Base-by-base conservation (phyloP, 2,113 vertebrate species). In the Larimichthys polyactis region DNA sequence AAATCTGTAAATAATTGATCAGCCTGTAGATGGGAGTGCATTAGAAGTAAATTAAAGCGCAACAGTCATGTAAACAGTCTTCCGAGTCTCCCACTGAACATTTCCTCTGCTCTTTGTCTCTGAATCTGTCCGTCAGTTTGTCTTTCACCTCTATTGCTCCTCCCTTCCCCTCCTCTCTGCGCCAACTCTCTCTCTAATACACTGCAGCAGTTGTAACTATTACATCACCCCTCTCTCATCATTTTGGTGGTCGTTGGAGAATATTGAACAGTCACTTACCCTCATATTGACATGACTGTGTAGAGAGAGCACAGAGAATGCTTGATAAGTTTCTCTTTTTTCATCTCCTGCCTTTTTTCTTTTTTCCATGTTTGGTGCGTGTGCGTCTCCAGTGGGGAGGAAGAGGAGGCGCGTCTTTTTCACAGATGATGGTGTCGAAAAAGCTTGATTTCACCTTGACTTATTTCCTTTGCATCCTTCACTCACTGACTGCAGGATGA, bases 261-360 rank as follows among this genome's bases (percentile, higher is more conserved):
- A 90, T 90, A 90, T 88, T 90, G 90, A 94, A 80, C 83, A 90
- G 87, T 87, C 89, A 90, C 84, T 93, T 92, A 89, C 71, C 90
- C 89, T 79, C 82, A 69, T 85, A 89, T 86, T 91, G 89, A 89
- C 89, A 88, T 58, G 82, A 83, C 81, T 90, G 71, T 90, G 71
- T 77, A 74, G 83, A 83, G 78, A 78, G 71, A 85, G 83, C 78
- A 82, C 51, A 78, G 24, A 55, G 74, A 80, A 82, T 81, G 46
- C 86, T 72, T 87, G 54, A 71, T 78, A 11, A 69, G 46, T 66
- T 69, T 76, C 16, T 59, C 14, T 46, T 66, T 80, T 71, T 80
- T 44, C 71, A 80, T 75, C 69, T 82, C 43, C 51, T n/a, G 32
- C 24, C 32, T 79, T 68, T 62, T 81, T 79, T 36, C 2, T 27